A percentile compares a stretch with the other conserved stretches of the same genome.
These are phyloP conservation scores for Diceros bicornis DNA, from an alignment of 2,797 vertebrate genomes.

Conservation along the genomic window DNA sequence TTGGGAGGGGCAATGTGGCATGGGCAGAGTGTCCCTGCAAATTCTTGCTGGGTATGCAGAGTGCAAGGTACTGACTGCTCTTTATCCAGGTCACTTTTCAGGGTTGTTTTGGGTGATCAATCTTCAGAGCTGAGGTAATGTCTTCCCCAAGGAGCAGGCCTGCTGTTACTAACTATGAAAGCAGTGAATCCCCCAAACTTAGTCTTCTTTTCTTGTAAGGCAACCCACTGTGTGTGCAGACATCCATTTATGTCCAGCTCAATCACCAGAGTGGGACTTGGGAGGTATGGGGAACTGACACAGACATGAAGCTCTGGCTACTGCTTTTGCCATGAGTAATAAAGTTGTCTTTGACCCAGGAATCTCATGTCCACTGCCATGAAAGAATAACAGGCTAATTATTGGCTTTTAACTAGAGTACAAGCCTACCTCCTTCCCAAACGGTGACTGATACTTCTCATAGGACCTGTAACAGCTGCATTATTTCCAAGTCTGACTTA, in stretches of 20 bases:
- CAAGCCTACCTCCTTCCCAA: neutral
- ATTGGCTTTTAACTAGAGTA: neutral
- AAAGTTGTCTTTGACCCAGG: neutral
- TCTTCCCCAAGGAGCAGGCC: neutral
- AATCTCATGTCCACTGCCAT: neutral
- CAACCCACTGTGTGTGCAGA: neutral
- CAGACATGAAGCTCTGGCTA: neutral
- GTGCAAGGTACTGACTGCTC: neutral
- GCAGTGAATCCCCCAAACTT: neutral
- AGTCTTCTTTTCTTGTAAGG: neutral
- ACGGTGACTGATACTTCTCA: neutral
- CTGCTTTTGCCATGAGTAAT: neutral
- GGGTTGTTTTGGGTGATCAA: neutral
- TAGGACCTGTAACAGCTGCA: neutral
- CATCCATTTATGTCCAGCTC: neutral
- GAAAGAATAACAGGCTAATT: neutral
- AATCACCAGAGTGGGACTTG: neutral
- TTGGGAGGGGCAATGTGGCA: neutral
- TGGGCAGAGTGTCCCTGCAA: neutral
- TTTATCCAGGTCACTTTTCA: slow-evolving; percentile 7
- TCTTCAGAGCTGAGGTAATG: neutral
- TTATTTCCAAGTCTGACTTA: slow-evolving; percentile 7
- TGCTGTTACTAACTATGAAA: slow-evolving; percentile 21
- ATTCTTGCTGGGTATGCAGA: slow-evolving; percentile 4
- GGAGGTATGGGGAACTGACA: neutral